These are phyloP conservation scores for Scylla paramamosain DNA, from an alignment of 1,140 invertebrate genomes.

Conservation along the genomic window DNA sequence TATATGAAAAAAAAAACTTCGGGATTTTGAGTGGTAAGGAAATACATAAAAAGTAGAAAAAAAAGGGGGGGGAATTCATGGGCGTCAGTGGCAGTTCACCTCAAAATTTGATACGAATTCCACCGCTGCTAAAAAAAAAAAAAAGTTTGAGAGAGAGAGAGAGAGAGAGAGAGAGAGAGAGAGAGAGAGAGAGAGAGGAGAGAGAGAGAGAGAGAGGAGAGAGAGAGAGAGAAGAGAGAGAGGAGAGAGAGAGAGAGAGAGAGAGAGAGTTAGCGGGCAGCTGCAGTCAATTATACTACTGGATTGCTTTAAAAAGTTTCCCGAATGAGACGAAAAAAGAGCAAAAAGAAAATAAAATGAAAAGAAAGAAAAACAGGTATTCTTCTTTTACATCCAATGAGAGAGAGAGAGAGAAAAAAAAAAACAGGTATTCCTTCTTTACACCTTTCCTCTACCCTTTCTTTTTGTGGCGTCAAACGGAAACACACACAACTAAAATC, in stretches of 20 bases:
- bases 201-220: neutral
- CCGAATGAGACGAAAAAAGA: too few relatives aligned
- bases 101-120: neutral
- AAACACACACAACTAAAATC: too few relatives aligned
- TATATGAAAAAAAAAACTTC: neutral
- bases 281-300: too few relatives aligned
- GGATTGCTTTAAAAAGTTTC: too few relatives aligned
- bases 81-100: neutral
- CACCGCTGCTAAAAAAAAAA: neutral
- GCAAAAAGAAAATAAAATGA: too few relatives aligned
- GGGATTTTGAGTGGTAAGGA: neutral
- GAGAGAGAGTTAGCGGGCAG: neutral
- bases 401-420: neutral
- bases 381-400: too few relatives aligned
- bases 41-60: neutral
- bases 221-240: neutral
- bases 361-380: too few relatives aligned
- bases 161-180: conserved; percentile 25
- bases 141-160: neutral
- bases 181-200: neutral
- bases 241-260: neutral
- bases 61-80: too few relatives aligned
- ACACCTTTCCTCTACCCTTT: too few relatives aligned
- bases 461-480: too few relatives aligned
- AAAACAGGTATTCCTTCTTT: neutral